These are phyloP conservation scores for Epinotia nisella DNA, from an alignment of 2,888 invertebrate species.

Conservation along the genomic window DNA sequence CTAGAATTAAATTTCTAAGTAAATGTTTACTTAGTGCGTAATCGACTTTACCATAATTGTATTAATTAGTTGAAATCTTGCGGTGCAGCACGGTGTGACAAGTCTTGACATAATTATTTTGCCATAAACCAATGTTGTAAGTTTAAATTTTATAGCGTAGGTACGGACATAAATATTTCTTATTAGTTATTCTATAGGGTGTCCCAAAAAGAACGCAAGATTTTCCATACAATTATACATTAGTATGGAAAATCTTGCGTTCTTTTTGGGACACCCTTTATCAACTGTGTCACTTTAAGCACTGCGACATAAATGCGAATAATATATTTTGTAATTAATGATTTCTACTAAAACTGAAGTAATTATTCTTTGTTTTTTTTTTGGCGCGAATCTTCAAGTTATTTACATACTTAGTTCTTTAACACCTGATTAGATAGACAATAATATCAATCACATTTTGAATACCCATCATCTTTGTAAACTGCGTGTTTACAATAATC, in stretches of 20 bases:
- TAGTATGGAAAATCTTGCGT: too few relatives aligned
- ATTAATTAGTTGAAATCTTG: constrained; percentile 24
- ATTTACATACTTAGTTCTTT: too few relatives aligned
- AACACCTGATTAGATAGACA: too few relatives aligned
- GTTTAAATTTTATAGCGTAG: background rate
- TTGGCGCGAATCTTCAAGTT: too few relatives aligned
- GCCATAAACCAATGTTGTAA: constrained; percentile 19
- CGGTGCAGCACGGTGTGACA: background rate
- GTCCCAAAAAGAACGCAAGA: too few relatives aligned
- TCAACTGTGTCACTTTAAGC: background rate
- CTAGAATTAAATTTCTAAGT: constrained; percentile 24
- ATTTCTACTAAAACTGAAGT: background rate
- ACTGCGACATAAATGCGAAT: background rate
- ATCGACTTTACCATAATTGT: constrained; percentile 34
- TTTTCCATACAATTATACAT: too few relatives aligned
- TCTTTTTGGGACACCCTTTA: background rate
- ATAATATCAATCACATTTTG: too few relatives aligned
- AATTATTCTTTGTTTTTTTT: too few relatives aligned
- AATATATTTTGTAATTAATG: background rate
- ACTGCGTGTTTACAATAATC: too few relatives aligned
- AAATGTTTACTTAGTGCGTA: constrained; percentile 36
- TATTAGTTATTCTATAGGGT: too few relatives aligned
- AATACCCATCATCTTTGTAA: too few relatives aligned
- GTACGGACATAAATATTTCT: background rate
- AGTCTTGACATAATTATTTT: constrained; percentile 7